phyloP scores from a whole-genome alignment of 2,888 invertebrate species.

The Vandiemenella viatica region DNA sequence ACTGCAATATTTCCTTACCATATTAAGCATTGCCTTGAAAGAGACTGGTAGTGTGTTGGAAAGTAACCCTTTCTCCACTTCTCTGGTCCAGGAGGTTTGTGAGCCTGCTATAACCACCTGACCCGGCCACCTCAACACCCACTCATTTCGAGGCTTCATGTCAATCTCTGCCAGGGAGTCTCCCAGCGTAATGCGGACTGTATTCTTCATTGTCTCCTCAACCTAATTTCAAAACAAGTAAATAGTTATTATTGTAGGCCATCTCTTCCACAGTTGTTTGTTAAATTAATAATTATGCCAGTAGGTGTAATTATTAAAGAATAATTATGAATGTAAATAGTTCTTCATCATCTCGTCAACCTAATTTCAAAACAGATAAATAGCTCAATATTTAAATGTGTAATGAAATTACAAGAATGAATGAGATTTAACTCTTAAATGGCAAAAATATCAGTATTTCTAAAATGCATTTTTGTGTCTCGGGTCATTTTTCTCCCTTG shows the following conservation, averaged over 20 bases:
- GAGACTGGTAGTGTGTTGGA: constrained; percentile 35
- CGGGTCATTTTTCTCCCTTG: too few relatives aligned
- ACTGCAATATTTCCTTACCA: constrained; percentile 30
- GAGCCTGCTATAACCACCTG: constrained; percentile 64
- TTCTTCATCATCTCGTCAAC: too few relatives aligned
- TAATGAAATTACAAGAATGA: too few relatives aligned
- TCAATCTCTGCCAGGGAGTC: constrained; percentile 31
- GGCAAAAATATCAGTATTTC: too few relatives aligned
- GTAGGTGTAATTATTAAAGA: too few relatives aligned
- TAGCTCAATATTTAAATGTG: too few relatives aligned
- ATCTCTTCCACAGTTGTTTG: too few relatives aligned
- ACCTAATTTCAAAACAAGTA: constrained; percentile 29
- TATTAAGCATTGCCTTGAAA: constrained; percentile 36
- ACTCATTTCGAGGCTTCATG: constrained; percentile 34
- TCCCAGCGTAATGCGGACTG: constrained; percentile 34
- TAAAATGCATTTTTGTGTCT: too few relatives aligned
- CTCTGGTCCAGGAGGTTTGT: constrained; percentile 58
- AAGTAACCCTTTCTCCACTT: constrained; percentile 47
- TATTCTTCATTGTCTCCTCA: constrained; percentile 53
- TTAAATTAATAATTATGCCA: too few relatives aligned
- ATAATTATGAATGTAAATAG: too few relatives aligned
- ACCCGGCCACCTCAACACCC: constrained; percentile 67
- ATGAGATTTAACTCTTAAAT: too few relatives aligned
- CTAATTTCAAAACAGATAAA: too few relatives aligned
- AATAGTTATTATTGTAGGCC: background rate